phyloP scores from a whole-genome alignment of 2,888 invertebrate species.

The Serrognathus titanus region DNA sequence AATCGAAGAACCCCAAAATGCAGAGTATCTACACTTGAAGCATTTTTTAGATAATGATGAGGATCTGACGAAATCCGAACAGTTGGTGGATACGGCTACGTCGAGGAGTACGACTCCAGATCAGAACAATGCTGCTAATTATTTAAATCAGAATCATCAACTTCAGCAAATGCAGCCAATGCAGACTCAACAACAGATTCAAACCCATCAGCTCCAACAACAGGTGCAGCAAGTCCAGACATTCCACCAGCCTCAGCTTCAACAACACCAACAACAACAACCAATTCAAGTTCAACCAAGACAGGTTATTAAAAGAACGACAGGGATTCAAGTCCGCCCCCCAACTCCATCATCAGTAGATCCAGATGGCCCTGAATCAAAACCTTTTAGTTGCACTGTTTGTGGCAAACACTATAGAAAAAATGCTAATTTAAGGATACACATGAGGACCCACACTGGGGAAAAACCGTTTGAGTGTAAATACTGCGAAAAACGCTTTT shows the following conservation, averaged over 20 bases:
- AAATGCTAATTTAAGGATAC: conserved; percentile 44
- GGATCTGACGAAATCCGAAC: conserved; percentile 34
- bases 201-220: neutral
- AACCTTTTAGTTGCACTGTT: conserved; percentile 38
- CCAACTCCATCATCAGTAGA: conserved; percentile 31
- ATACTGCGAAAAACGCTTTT: conserved; percentile 46
- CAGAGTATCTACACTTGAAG: conserved; percentile 42
- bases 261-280: conserved; percentile 14
- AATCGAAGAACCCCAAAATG: conserved; percentile 38
- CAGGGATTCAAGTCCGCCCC: conserved; percentile 40
- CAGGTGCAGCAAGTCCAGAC: conserved; percentile 2
- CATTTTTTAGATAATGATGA: conserved; percentile 44
- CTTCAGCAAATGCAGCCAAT: conserved; percentile 8
- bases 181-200: conserved; percentile 9
- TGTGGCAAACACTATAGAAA: conserved; percentile 44
- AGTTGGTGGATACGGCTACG: conserved; percentile 27
- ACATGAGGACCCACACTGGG: conserved; percentile 46
- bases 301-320: conserved; percentile 40
- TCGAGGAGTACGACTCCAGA: conserved; percentile 35
- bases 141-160: conserved; percentile 8
- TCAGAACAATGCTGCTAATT: conserved; percentile 13
- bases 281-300: conserved; percentile 9
- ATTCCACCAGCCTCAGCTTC: conserved; percentile 9
- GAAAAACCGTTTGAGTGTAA: conserved; percentile 47
- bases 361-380: conserved; percentile 20